Evolutionary conservation across 2,113 vertebrate species (phyloP).

Genomic region (Eidolon helvum): DNA sequence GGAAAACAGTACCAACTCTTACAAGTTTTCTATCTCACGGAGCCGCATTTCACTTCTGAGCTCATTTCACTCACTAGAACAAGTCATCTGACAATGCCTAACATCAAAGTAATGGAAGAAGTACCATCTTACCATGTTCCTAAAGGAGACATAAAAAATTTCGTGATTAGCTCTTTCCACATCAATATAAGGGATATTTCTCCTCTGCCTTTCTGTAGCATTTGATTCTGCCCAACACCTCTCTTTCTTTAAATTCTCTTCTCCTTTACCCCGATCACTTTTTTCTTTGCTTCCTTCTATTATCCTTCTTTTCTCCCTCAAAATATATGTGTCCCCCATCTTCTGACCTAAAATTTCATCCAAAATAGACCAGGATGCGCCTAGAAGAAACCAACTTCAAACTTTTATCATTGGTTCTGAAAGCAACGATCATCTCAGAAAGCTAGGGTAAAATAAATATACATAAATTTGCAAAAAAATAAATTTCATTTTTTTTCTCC

Average conservation of each 20-base stretch:
- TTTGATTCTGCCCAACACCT: neutral
- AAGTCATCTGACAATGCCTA: neutral
- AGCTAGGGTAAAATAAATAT: neutral
- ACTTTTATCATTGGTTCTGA: neutral
- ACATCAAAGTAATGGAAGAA: neutral
- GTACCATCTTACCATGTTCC: neutral
- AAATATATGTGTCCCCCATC: neutral
- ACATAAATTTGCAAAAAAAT: neutral
- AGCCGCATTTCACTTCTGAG: neutral
- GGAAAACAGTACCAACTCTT: neutral
- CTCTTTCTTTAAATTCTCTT: neutral
- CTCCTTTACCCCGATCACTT: neutral
- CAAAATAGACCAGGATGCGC: neutral
- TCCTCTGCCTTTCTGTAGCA: neutral
- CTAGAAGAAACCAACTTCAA: neutral
- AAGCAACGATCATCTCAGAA: conserved; percentile 7
- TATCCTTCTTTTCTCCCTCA: neutral
- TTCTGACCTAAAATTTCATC: neutral
- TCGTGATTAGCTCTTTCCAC: neutral
- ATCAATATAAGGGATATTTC: neutral
- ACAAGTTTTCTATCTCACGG: neutral
- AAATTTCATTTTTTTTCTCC: neutral
- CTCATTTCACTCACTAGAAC: neutral
- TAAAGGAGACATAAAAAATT: neutral
- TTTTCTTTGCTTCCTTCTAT: neutral